A percentile compares a stretch with the other conserved stretches of the same genome.
phyloP scores from a whole-genome alignment of 1,140 invertebrate species.

The Epicauta chinensis region DNA sequence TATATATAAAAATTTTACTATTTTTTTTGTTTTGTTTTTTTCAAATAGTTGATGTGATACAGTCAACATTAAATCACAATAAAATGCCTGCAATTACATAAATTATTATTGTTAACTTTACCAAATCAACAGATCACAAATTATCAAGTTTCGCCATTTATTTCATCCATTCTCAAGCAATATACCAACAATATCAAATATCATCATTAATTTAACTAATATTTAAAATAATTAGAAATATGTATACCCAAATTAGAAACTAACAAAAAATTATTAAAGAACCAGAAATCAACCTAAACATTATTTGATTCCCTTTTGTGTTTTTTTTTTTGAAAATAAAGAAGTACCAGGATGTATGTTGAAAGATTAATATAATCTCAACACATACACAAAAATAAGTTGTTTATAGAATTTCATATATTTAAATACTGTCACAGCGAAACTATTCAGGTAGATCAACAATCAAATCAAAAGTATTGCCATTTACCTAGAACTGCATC shows the following conservation, averaged over 20 bases:
- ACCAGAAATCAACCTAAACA: conserved; percentile 1
- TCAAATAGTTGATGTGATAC: conserved; percentile 11
- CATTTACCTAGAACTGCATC: conserved; percentile 84
- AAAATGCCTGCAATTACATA: conserved; percentile 2
- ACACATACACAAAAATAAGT: too few relatives aligned
- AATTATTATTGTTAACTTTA: conserved; percentile 11
- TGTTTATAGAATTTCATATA: too few relatives aligned
- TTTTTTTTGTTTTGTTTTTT: too few relatives aligned
- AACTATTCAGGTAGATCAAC: too few relatives aligned
- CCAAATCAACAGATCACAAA: conserved; percentile 16
- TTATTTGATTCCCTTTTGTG: conserved; percentile 12
- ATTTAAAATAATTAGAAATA: conserved; percentile 3
- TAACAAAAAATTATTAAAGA: conserved; percentile 1
- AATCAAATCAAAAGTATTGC: conserved; percentile 63
- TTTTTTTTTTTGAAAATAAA: too few relatives aligned
- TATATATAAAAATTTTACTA: too few relatives aligned
- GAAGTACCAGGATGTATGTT: conserved; percentile 9
- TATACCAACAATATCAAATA: conserved; percentile 11
- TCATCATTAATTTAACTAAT: conserved; percentile 4
- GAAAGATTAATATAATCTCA: neutral
- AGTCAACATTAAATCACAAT: conserved; percentile 7
- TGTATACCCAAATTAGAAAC: conserved; percentile 4
- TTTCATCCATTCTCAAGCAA: conserved; percentile 3
- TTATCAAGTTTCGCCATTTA: conserved; percentile 12
- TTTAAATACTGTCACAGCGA: too few relatives aligned